Evolutionary conservation across 2,797 vertebrate genomes (phyloP), one percentile per base, ranked within the genome.

Genomic region (Darevskia nairensis): DNA sequence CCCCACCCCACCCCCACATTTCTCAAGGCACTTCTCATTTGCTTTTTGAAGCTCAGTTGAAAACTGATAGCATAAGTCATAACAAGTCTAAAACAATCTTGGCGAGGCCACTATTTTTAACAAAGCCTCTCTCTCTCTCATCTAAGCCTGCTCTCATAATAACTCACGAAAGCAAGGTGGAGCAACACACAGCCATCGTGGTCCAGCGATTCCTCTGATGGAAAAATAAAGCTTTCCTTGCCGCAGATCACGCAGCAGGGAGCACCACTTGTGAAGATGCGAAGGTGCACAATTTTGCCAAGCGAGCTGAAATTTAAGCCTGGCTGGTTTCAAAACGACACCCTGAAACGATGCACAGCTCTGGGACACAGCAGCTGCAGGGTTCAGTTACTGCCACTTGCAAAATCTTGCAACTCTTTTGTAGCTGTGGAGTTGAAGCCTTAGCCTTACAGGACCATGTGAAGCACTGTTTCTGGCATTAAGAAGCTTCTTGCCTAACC

Each of bases 241-340:
- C 27, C 11, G 8, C 92, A 83, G 72, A 15, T 78, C 5, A 0
- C 55, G 66, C 77, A 72, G 29, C 2, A 66, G 23, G 72, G 87
- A 85, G 86, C 76, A 87, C 81, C 87, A 5, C 82, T 74, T 93
- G 82, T 75, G 50, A 90, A 29, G 79, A 90, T 90, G 35, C 0
- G 77, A 88, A 94, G 91, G 92, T 78, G 78, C 91, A 93, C 91
- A 94, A 90, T 91, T 85, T 93, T 81, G 88, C 89, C 90, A 92
- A 93, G 93, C 29, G 86, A 92, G 92, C 78, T 95, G 95, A 95
- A 95, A 96, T 92, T 92, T 91, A 95, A 96, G 89, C 94, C 92
- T 90, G 0, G 3, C 80, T n/a, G 0, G 89, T 87, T 55, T 0
- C 74, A 94, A 91, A 90, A 89, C 91, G 95, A 93, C 84, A 2